These are phyloP conservation scores for Ciconia boyciana DNA, from an alignment of 2,113 vertebrate species.

Conservation along the genomic window DNA sequence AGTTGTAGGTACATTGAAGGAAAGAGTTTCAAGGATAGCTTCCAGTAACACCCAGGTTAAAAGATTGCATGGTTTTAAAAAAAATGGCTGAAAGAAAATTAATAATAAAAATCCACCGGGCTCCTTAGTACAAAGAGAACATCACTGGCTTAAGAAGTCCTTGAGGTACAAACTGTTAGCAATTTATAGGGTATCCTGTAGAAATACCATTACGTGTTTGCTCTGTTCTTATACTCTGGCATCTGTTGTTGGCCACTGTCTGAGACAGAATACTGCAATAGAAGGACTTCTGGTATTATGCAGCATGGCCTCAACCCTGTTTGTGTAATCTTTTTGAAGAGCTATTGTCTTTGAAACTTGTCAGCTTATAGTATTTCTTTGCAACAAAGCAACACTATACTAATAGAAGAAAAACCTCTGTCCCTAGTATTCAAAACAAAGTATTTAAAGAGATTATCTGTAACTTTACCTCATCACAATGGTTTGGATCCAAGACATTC, in stretches of 20 bases:
- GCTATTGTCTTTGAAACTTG: background rate
- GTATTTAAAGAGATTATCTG: background rate
- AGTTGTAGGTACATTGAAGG: background rate
- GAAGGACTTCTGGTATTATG: background rate
- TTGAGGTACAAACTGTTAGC: background rate
- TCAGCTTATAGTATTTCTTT: background rate
- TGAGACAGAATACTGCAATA: background rate
- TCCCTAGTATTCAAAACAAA: background rate
- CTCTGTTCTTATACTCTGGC: background rate
- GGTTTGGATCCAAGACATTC: background rate
- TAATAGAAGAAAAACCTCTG: background rate
- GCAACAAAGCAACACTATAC: background rate
- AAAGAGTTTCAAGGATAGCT: background rate
- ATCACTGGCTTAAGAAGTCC: background rate
- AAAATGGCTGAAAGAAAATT: background rate
- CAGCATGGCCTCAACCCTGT: background rate
- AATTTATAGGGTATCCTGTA: background rate
- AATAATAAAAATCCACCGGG: background rate
- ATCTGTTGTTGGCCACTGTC: background rate
- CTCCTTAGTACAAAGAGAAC: background rate
- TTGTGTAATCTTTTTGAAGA: background rate
- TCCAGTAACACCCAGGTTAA: background rate
- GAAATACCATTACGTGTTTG: background rate
- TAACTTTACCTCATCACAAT: background rate
- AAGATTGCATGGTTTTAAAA: background rate